Evolutionary conservation across 2,113 vertebrate genomes (phyloP).

Genomic region (Lepus europaeus): DNA sequence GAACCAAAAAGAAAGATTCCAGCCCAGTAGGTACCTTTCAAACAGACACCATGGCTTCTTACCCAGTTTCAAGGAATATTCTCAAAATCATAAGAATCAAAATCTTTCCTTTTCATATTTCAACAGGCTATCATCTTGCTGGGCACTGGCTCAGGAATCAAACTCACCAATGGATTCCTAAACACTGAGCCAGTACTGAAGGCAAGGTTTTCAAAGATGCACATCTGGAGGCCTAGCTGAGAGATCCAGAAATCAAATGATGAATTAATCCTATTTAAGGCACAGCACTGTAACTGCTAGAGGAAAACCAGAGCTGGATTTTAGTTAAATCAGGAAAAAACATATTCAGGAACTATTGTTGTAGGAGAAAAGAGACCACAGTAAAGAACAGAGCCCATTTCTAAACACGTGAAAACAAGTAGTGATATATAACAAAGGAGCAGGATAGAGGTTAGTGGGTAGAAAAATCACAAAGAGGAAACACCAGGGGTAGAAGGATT

Average conservation of each 20-base stretch:
- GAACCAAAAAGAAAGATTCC: constrained; percentile 5
- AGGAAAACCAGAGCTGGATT: not conserved
- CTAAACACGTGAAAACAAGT: not conserved
- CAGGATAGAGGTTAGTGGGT: not conserved
- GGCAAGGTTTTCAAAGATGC: not conserved
- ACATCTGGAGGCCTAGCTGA: not conserved
- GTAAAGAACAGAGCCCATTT: not conserved
- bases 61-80: not conserved
- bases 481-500: not conserved
- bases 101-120: not conserved
- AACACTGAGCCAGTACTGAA: not conserved
- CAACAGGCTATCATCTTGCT: not conserved
- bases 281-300: not conserved
- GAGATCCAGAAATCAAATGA: not conserved
- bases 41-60: not conserved
- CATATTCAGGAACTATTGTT: not conserved
- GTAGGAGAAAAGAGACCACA: not conserved
- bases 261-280: not conserved
- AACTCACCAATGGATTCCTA: not conserved
- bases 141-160: not conserved
- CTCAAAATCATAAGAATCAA: constrained; percentile 36
- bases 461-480: not conserved
- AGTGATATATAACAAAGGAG: not conserved
- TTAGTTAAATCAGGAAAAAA: not conserved
- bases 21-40: not conserved